Conservation (phyloP, 2,888 invertebrate genomes). For the Erebia epiphron region DNA sequence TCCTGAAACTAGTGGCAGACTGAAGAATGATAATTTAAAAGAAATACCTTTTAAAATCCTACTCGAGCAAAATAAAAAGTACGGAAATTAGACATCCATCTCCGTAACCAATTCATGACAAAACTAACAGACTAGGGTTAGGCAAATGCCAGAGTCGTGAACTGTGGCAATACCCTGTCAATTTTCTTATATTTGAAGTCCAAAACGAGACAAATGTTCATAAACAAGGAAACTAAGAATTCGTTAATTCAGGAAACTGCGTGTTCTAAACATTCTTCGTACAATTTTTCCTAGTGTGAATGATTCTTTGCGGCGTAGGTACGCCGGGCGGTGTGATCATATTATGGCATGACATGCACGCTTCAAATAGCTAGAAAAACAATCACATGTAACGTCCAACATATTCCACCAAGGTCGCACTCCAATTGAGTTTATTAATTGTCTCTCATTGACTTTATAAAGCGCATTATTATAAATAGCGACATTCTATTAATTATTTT, state of each 20-base stretch:
- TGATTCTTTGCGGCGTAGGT: too few species aligned
- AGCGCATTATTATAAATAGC: slow-evolving; percentile 50
- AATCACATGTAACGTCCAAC: slow-evolving; percentile 53
- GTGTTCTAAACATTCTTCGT: background rate
- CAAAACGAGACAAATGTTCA: background rate
- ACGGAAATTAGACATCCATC: background rate
- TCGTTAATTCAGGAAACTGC: background rate
- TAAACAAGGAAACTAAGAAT: background rate
- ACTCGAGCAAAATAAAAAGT: background rate
- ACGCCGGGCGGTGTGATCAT: slow-evolving; percentile 26
- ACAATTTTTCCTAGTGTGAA: too few species aligned
- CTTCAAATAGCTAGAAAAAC: slow-evolving; percentile 53
- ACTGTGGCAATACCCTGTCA: background rate
- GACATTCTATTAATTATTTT: slow-evolving; percentile 44
- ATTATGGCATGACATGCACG: slow-evolving; percentile 39
- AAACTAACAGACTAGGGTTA: background rate
- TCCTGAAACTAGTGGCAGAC: too few species aligned
- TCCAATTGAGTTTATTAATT: slow-evolving; percentile 61
- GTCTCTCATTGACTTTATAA: slow-evolving; percentile 53
- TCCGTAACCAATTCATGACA: background rate
- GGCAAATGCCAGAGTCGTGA: too few species aligned
- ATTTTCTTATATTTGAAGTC: background rate
- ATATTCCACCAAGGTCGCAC: slow-evolving; percentile 58
- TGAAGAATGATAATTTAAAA: background rate
- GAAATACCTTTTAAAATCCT: background rate